Evolutionary conservation across 2,888 invertebrate genomes (phyloP).

Genomic region (Thymelicus lineola): DNA sequence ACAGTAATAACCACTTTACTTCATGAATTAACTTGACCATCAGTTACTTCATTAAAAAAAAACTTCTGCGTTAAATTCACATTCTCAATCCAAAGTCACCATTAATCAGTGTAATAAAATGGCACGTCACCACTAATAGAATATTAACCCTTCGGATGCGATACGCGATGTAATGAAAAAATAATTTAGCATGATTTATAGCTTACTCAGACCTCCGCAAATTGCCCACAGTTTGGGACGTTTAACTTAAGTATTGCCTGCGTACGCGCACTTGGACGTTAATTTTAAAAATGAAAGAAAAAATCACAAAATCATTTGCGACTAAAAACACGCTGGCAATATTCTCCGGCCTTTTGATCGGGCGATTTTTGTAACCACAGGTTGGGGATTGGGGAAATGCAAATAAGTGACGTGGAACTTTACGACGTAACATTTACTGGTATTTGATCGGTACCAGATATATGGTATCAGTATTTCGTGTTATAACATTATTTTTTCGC

Average conservation of each 20-base stretch:
- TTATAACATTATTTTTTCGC: slow-evolving; percentile 30
- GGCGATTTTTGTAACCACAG: slow-evolving; percentile 69
- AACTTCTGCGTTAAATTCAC: slow-evolving; percentile 5
- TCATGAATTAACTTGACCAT: too few species aligned
- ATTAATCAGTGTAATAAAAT: slow-evolving; percentile 55
- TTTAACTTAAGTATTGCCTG: slow-evolving; percentile 80
- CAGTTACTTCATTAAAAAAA: background rate
- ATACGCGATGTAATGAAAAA: slow-evolving; percentile 73
- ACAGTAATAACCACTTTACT: too few species aligned
- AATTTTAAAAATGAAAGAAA: slow-evolving; percentile 48
- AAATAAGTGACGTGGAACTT: slow-evolving; percentile 59
- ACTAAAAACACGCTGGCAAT: slow-evolving; percentile 54
- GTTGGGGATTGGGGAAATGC: slow-evolving; percentile 56
- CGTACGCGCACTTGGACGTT: slow-evolving; percentile 66
- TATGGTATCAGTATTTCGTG: slow-evolving; percentile 28
- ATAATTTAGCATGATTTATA: slow-evolving; percentile 83
- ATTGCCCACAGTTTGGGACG: slow-evolving; percentile 80
- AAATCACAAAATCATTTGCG: slow-evolving; percentile 56
- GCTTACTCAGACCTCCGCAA: slow-evolving; percentile 79
- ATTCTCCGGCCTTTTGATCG: slow-evolving; percentile 53
- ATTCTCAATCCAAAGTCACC: slow-evolving; percentile 32
- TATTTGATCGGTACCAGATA: slow-evolving; percentile 63
- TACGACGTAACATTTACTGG: slow-evolving; percentile 67
- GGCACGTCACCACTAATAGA: slow-evolving; percentile 68
- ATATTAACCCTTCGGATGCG: slow-evolving; percentile 63